Percentiles rank a stretch among this genome's conserved stretches.
Conservation (phyloP, 37 sponge, comb jelly and placozoan genomes). For the Axinella damicornis region DNA sequence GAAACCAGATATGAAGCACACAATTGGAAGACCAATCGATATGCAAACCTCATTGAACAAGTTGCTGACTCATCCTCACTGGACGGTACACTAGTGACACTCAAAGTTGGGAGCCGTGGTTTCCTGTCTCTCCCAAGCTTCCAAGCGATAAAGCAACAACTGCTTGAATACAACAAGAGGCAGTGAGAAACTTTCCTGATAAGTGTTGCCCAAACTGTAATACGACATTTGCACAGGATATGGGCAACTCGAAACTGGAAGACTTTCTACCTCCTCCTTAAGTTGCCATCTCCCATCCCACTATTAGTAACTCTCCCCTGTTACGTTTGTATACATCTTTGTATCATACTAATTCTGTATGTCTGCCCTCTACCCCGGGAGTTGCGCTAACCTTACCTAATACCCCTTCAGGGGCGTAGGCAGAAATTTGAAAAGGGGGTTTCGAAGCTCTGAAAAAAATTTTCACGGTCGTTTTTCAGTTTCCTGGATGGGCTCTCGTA, state of each 20-base stretch:
- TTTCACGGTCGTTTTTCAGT: too few relatives aligned
- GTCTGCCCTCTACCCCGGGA: too few relatives aligned
- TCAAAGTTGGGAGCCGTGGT: constrained; percentile 31
- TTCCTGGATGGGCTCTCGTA: too few relatives aligned
- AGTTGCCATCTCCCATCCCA: not conserved
- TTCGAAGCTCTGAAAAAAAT: too few relatives aligned
- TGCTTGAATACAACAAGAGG: not conserved
- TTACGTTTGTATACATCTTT: too few relatives aligned
- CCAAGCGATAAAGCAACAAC: not conserved
- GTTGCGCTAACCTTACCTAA: too few relatives aligned
- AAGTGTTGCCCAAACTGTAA: not conserved
- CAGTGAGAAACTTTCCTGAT: not conserved
- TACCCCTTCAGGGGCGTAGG: too few relatives aligned
- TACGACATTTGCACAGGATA: not conserved
- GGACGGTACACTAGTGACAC: not conserved
- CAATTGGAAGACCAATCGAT: not conserved
- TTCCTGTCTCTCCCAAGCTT: not conserved
- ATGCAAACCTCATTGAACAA: not conserved
- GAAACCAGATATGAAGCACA: not conserved
- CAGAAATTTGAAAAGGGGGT: too few relatives aligned
- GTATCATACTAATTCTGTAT: too few relatives aligned
- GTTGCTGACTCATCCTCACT: not conserved
- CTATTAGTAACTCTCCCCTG: not conserved
- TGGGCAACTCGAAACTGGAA: not conserved
- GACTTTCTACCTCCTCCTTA: not conserved